These are phyloP conservation scores for Centropristis striata DNA, from an alignment of 2,113 vertebrate species.

Conservation along the genomic window DNA sequence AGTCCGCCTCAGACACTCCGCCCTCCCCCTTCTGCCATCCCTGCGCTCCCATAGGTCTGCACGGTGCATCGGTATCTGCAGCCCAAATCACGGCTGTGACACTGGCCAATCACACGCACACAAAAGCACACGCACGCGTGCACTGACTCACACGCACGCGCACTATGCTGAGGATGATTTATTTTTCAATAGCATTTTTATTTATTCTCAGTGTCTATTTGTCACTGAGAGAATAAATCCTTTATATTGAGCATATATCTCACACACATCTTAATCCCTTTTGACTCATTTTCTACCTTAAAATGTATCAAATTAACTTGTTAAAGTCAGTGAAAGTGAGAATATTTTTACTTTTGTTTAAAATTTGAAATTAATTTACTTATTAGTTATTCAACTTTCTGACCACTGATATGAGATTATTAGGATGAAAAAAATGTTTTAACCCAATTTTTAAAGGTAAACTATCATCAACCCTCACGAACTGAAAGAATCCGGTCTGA, in stretches of 20 bases:
- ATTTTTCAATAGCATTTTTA: conserved; percentile 22
- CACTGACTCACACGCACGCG: not conserved
- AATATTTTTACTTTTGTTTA: not conserved
- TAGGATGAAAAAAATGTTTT: not conserved
- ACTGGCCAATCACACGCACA: conserved; percentile 61
- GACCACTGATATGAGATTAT: not conserved
- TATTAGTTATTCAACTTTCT: not conserved
- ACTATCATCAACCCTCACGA: not conserved
- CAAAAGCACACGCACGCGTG: not conserved
- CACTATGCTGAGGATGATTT: not conserved
- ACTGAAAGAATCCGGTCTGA: not conserved
- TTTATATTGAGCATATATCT: not conserved
- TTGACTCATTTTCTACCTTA: not conserved
- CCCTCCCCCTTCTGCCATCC: conserved; percentile 60
- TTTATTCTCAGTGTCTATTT: not conserved
- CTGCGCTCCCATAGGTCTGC: conserved; percentile 72
- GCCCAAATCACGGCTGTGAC: conserved; percentile 46
- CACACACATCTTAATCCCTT: not conserved
- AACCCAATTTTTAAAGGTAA: not conserved
- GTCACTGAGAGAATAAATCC: not conserved
- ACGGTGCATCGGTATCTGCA: conserved; percentile 39
- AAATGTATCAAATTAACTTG: not conserved
- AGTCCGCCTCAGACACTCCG: conserved; percentile 53
- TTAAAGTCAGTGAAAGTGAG: not conserved
- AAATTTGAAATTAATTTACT: too few species aligned